phyloP scores from a whole-genome alignment of 2,888 invertebrate genomes.

The Himalopsyche kuldschensis region DNA sequence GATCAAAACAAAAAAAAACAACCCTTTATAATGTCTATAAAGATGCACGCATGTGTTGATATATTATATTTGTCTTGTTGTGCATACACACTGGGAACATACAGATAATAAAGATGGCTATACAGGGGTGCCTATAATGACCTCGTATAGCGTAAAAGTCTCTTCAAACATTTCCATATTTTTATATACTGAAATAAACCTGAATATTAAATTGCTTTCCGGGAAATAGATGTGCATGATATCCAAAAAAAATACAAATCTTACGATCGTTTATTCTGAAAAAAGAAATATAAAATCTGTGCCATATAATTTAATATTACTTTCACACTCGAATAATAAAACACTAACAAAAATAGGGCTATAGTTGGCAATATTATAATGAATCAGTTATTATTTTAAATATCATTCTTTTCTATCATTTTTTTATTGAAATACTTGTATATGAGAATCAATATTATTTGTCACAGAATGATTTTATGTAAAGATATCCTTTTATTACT shows the following conservation, averaged over 20 bases:
- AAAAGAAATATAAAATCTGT: background rate
- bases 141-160: background rate
- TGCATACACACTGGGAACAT: background rate
- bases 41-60: background rate
- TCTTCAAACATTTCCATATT: background rate
- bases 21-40: background rate
- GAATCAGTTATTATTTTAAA: too few species aligned
- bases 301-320: too few species aligned
- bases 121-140: background rate
- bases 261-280: background rate
- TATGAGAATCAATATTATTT: too few species aligned
- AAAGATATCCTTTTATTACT: too few species aligned
- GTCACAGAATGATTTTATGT: too few species aligned
- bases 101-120: constrained; percentile 7
- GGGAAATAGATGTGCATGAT: background rate
- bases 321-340: too few species aligned
- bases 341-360: too few species aligned
- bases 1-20: background rate
- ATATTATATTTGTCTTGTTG: background rate
- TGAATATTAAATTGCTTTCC: background rate
- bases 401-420: too few species aligned
- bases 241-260: background rate
- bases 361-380: too few species aligned
- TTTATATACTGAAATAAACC: background rate
- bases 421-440: too few species aligned